Conservation (phyloP, 2,888 invertebrate genomes). For the Cosmia trapezina region DNA sequence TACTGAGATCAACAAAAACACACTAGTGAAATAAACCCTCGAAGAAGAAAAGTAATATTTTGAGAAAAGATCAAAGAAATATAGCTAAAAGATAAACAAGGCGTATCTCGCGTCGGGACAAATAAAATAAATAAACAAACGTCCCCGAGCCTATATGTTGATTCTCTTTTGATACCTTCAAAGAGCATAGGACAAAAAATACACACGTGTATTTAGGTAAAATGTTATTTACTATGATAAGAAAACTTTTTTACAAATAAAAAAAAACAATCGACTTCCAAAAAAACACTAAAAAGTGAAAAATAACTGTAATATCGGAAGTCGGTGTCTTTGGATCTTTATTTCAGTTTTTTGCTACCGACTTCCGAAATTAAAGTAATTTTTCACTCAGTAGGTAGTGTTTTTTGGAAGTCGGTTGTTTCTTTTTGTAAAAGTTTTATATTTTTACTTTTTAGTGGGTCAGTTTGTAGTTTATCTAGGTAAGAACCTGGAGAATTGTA, state of each 20-base stretch:
- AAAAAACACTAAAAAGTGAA: too few species aligned
- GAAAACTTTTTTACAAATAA: not conserved
- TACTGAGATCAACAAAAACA: not conserved
- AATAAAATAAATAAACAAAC: constrained; percentile 44
- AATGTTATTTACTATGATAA: not conserved
- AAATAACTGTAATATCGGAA: too few species aligned
- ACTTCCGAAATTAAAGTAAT: too few species aligned
- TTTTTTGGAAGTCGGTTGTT: too few species aligned
- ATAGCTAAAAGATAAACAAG: constrained; percentile 20
- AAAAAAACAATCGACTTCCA: too few species aligned
- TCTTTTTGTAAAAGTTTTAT: too few species aligned
- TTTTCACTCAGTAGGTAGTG: too few species aligned
- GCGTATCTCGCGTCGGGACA: constrained; percentile 2
- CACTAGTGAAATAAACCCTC: not conserved
- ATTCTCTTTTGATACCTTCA: constrained; percentile 25
- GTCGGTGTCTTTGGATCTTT: too few species aligned
- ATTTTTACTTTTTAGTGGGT: too few species aligned
- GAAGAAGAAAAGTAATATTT: constrained; percentile 7
- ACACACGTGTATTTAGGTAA: not conserved
- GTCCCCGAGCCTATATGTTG: constrained; percentile 2
- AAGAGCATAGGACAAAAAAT: not conserved
- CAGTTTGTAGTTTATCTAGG: too few species aligned
- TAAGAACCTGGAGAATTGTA: too few species aligned
- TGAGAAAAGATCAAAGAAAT: constrained; percentile 28
- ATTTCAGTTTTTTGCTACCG: too few species aligned